phyloP scores from a whole-genome alignment of 2,113 vertebrate genomes.

The Malurus alboscapulatus region DNA sequence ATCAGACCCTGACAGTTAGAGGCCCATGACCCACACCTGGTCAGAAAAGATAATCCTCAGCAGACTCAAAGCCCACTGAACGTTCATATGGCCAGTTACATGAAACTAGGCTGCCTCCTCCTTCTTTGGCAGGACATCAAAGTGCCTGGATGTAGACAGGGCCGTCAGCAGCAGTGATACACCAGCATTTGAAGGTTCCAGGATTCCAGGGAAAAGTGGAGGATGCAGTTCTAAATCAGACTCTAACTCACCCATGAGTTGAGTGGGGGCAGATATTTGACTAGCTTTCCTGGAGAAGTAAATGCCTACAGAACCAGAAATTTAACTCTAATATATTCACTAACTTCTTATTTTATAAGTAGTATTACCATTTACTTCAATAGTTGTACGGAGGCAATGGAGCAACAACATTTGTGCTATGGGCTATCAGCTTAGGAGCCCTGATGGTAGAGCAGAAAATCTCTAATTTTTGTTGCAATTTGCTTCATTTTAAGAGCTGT shows the following conservation, averaged over 20 bases:
- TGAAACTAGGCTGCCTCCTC: background rate
- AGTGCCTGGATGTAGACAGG: background rate
- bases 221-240: background rate
- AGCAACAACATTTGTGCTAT: background rate
- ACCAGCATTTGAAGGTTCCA: background rate
- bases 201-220: background rate
- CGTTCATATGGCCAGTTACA: background rate
- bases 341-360: background rate
- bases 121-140: background rate
- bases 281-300: background rate
- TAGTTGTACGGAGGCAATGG: background rate
- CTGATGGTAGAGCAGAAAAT: background rate
- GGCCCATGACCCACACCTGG: background rate
- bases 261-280: background rate
- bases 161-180: rapidly evolving
- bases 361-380: background rate
- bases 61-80: background rate
- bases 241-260: background rate
- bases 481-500: background rate
- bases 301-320: background rate
- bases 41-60: background rate
- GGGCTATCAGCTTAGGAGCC: background rate
- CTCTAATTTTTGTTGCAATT: background rate
- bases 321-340: background rate
- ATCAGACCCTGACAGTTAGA: background rate